These are phyloP conservation scores for Trichonephila clavipes DNA, from an alignment of 1,140 invertebrate genomes.

Conservation along the genomic window DNA sequence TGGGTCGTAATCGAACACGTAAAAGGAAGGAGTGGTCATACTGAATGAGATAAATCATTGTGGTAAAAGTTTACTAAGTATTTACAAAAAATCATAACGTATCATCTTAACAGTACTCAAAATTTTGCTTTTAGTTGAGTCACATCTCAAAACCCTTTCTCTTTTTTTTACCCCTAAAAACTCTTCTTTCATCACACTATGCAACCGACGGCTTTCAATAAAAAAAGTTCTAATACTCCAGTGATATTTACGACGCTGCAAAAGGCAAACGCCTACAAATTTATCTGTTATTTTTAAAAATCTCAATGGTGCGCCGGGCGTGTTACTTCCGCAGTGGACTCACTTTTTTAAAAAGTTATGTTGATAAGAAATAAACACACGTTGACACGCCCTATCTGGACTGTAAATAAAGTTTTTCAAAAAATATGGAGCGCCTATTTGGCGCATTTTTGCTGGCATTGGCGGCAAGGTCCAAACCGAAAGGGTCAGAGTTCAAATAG, in stretches of 20 bases:
- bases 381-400: conserved; percentile 28
- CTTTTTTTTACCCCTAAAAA: background rate
- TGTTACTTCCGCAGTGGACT: conserved; percentile 3
- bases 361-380: conserved; percentile 36
- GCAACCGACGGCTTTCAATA: background rate
- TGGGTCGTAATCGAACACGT: background rate
- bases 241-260: background rate
- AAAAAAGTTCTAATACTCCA: background rate
- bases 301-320: background rate
- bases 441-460: conserved; percentile 32
- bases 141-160: background rate
- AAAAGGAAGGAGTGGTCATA: conserved; percentile 11
- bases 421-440: conserved; percentile 12
- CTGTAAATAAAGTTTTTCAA: background rate
- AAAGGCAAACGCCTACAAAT: conserved; percentile 1
- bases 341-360: background rate
- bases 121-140: conserved; percentile 28
- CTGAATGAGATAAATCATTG: background rate
- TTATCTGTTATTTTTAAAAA: background rate
- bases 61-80: background rate
- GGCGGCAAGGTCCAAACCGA: background rate
- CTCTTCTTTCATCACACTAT: background rate
- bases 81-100: background rate
- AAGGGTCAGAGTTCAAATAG: conserved; percentile 43
- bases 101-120: background rate